Conservation (phyloP, 2,113 vertebrate species). For the Oriolus oriolus region DNA sequence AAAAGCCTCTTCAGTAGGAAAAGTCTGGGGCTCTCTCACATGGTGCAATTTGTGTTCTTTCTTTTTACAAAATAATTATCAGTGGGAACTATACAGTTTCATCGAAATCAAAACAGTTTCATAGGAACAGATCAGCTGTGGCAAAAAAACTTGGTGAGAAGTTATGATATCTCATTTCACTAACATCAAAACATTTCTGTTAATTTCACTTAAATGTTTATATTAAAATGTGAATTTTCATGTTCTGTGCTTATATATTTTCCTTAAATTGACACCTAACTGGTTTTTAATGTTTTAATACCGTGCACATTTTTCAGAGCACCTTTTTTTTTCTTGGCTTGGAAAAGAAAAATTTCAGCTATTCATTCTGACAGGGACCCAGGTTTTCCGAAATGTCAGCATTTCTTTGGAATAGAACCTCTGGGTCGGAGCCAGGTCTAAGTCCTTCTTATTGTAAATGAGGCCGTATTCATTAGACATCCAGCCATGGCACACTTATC, state of each 20-base stretch:
- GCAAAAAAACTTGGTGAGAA: background rate
- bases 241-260: background rate
- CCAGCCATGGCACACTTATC: slow-evolving; percentile 41
- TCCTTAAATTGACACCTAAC: slow-evolving; percentile 17
- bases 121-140: background rate
- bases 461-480: slow-evolving; percentile 40
- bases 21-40: background rate
- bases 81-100: background rate
- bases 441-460: slow-evolving; percentile 43
- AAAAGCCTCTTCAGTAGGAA: background rate
- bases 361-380: background rate
- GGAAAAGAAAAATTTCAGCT: slow-evolving; percentile 1
- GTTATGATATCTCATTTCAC: background rate
- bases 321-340: background rate
- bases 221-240: background rate
- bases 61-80: background rate
- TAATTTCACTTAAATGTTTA: slow-evolving; percentile 14
- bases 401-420: slow-evolving; percentile 32
- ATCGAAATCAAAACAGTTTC: slow-evolving; percentile 5
- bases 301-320: background rate
- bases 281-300: slow-evolving; percentile 12
- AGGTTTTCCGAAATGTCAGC: slow-evolving; percentile 43
- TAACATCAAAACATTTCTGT: slow-evolving; percentile 12
- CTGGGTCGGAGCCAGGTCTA: background rate
- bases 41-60: background rate